These are phyloP conservation scores for Megaceryle maxima DNA, from an alignment of 2,113 vertebrate genomes.

Conservation along the genomic window DNA sequence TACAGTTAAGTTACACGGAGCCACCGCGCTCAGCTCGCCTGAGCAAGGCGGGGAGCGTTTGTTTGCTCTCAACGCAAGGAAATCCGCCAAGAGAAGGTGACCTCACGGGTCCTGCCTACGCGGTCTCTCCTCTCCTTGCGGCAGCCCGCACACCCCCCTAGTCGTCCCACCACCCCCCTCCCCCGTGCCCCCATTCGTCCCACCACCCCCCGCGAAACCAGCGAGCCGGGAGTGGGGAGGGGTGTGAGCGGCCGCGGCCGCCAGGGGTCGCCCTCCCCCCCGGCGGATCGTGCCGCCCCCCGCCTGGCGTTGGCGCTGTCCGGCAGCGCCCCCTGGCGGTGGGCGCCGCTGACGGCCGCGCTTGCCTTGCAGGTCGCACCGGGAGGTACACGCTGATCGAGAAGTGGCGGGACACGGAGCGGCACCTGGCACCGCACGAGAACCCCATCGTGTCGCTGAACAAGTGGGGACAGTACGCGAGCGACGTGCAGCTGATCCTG, in stretches of 20 bases:
- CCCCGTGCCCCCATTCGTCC: too few species aligned
- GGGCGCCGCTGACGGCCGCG: not conserved
- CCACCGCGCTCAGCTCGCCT: not conserved
- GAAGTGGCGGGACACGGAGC: conserved; percentile 94
- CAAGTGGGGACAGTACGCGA: conserved; percentile 97
- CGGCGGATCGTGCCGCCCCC: not conserved
- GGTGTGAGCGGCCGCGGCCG: not conserved
- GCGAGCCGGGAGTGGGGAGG: too few species aligned
- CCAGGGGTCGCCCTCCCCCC: not conserved
- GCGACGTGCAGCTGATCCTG: conserved; percentile 94
- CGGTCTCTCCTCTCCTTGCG: too few species aligned
- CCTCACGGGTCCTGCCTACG: not conserved
- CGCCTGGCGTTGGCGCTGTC: not conserved
- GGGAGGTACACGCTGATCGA: conserved; percentile 95
- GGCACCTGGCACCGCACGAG: conserved; percentile 91
- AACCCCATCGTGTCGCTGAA: conserved; percentile 94
- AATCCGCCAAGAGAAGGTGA: too few species aligned
- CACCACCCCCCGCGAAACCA: too few species aligned
- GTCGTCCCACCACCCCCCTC: too few species aligned
- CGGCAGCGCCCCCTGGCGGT: not conserved
- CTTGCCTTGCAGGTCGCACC: conserved; percentile 83
- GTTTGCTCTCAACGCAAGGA: too few species aligned
- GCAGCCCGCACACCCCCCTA: not conserved
- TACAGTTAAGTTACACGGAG: rapidly evolving
- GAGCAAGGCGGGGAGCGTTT: too few species aligned